Percentiles rank a stretch among this genome's conserved stretches.
Conservation (phyloP, 2,113 vertebrate genomes). For the Hemibagrus wyckioides region DNA sequence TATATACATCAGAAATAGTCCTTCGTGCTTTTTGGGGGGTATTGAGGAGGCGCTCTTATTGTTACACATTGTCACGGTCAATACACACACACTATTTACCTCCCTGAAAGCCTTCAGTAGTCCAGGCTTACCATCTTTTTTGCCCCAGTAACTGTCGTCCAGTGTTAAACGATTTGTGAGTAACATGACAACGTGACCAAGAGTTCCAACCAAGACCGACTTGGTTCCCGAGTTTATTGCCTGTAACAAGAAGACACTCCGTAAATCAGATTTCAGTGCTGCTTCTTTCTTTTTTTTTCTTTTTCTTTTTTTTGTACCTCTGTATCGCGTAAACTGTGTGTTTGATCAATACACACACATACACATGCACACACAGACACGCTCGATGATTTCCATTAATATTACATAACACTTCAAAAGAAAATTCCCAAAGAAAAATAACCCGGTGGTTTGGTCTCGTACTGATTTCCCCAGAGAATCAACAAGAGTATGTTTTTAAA, state of each 20-base stretch:
- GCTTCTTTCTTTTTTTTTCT: slow-evolving; percentile 4
- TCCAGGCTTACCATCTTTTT: slow-evolving; percentile 40
- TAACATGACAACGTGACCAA: slow-evolving; percentile 43
- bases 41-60: slow-evolving; percentile 54
- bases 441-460: slow-evolving; percentile 28
- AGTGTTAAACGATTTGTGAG: slow-evolving; percentile 31
- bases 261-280: slow-evolving; percentile 45
- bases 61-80: slow-evolving; percentile 65
- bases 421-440: background rate
- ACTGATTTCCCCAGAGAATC: slow-evolving; percentile 28
- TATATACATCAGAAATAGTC: slow-evolving; percentile 80
- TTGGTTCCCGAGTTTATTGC: slow-evolving; percentile 55
- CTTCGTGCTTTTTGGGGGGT: slow-evolving; percentile 64
- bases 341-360: slow-evolving; percentile 32
- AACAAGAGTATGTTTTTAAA: slow-evolving; percentile 14
- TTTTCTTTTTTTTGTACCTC: slow-evolving; percentile 16
- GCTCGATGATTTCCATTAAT: slow-evolving; percentile 19
- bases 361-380: slow-evolving; percentile 13
- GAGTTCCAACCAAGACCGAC: slow-evolving; percentile 31
- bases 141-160: slow-evolving; percentile 38
- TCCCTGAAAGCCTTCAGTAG: slow-evolving; percentile 21
- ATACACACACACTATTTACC: slow-evolving; percentile 26
- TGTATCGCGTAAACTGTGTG: slow-evolving; percentile 30
- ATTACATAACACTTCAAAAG: slow-evolving; percentile 41
- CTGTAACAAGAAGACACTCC: slow-evolving; percentile 47